Conservation (phyloP, 2,888 invertebrate genomes). For the Cyclophora albipunctata region DNA sequence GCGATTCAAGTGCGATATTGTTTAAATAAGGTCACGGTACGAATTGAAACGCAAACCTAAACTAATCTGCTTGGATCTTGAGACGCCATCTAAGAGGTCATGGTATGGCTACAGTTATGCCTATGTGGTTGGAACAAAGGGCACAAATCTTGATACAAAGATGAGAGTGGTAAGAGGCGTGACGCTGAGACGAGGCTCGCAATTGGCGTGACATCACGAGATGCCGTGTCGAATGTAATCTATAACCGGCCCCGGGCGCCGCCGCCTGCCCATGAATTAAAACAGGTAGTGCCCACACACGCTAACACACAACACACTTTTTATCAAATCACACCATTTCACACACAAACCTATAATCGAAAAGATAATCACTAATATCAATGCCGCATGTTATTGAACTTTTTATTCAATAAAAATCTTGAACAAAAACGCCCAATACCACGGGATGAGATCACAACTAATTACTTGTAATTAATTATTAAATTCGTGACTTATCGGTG, state of each 20-base stretch:
- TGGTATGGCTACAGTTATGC: too few species aligned
- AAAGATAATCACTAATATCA: not conserved
- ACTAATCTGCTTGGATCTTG: too few species aligned
- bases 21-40: too few species aligned
- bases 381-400: too few species aligned
- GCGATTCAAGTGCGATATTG: too few species aligned
- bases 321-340: conserved; percentile 34
- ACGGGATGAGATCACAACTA: too few species aligned
- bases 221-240: conserved; percentile 73
- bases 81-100: too few species aligned
- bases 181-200: conserved; percentile 52
- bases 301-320: conserved; percentile 41
- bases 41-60: too few species aligned
- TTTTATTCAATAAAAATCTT: too few species aligned
- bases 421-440: too few species aligned
- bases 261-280: conserved; percentile 38
- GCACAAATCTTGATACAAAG: too few species aligned
- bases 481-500: not conserved
- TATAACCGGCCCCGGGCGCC: conserved; percentile 72
- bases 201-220: conserved; percentile 73
- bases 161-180: conserved; percentile 46
- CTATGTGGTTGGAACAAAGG: too few species aligned
- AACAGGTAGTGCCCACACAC: conserved; percentile 65
- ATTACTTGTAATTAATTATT: not conserved
- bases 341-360: conserved; percentile 34